Conservation (phyloP, 2,797 vertebrate genomes). For the Rhinoraja longicauda region DNA sequence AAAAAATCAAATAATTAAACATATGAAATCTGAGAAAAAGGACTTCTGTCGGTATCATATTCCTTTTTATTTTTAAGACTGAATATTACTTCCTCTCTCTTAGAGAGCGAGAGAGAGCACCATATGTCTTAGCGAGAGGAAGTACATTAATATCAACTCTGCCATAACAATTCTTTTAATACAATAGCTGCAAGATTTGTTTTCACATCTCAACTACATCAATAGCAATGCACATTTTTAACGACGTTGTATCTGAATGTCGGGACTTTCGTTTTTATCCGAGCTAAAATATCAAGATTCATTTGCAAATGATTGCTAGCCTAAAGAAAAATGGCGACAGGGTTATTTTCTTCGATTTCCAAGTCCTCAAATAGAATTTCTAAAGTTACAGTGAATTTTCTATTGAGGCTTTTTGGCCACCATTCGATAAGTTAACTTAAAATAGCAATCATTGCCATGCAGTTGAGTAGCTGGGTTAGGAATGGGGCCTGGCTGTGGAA, state of each 20-base stretch:
- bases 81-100: neutral
- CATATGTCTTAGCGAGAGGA: neutral
- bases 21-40: slow-evolving; percentile 20
- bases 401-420: neutral
- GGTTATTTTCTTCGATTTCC: neutral
- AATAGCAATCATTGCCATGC: neutral
- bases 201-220: neutral
- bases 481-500: neutral
- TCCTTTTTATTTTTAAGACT: neutral
- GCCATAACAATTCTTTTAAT: neutral
- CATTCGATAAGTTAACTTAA: neutral
- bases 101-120: too few species aligned
- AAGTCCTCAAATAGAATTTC: neutral
- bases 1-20: slow-evolving; percentile 36
- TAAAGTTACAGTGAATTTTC: neutral
- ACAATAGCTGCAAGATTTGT: neutral
- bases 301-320: neutral
- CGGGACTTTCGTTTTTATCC: neutral
- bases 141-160: neutral
- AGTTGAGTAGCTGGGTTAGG: too few species aligned
- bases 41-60: slow-evolving; percentile 12
- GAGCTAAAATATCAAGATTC: neutral
- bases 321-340: neutral
- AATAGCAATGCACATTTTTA: neutral
- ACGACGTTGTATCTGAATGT: neutral